Percentiles rank a stretch among this genome's conserved stretches.
phyloP scores from a whole-genome alignment of 2,113 vertebrate species.

The Parotia lawesii region DNA sequence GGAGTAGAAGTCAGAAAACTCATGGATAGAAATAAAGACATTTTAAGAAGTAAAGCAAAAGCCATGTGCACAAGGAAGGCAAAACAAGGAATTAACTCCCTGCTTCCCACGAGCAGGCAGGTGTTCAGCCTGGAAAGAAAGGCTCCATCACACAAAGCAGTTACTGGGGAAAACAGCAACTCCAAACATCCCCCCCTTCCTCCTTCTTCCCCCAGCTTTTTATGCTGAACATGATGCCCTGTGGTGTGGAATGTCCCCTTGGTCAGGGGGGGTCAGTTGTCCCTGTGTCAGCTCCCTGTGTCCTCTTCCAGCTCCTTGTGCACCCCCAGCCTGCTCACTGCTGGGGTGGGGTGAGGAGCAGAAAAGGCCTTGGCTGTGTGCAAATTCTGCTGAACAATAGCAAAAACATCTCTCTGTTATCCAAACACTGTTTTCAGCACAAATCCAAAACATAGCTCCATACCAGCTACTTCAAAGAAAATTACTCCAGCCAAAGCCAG shows the following conservation, averaged over 20 bases:
- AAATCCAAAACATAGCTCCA: background rate
- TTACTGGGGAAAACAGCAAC: background rate
- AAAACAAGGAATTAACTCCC: background rate
- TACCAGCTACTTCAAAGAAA: background rate
- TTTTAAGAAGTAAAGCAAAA: background rate
- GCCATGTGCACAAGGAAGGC: background rate
- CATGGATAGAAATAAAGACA: background rate
- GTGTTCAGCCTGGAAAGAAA: background rate
- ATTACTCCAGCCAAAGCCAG: background rate
- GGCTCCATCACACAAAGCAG: background rate
- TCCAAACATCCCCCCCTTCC: rapidly evolving
- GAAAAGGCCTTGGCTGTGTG: background rate
- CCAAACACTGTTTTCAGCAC: background rate
- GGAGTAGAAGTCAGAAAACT: background rate
- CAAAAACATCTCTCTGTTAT: background rate
- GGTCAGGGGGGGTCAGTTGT: background rate
- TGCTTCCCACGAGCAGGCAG: background rate
- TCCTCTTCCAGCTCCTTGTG: background rate
- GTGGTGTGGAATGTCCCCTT: background rate
- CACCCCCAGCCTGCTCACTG: too few species aligned
- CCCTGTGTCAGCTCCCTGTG: background rate
- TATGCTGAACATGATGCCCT: background rate
- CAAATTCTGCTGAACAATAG: background rate
- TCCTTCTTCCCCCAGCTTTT: background rate
- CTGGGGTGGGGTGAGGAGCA: background rate